phyloP scores from a whole-genome alignment of 2,797 vertebrate species.

The Crocodylus rhombifer region DNA sequence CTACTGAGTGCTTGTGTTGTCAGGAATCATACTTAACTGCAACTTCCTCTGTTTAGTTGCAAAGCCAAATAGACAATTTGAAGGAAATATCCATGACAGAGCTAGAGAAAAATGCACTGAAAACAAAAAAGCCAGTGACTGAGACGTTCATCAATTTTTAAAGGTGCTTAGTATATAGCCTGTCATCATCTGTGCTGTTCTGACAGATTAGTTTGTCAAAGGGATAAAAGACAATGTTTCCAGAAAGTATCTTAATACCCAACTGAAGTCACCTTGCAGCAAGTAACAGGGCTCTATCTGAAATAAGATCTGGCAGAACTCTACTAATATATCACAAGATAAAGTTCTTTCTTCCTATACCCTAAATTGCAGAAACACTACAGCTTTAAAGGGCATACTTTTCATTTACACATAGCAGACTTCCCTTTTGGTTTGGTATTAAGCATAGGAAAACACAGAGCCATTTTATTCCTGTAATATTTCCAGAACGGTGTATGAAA shows the following conservation, averaged over 20 bases:
- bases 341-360: constrained; percentile 43
- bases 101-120: background rate
- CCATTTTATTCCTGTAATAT: background rate
- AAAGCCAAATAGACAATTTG: background rate
- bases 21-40: background rate
- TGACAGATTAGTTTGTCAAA: constrained; percentile 44
- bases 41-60: background rate
- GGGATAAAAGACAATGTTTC: constrained; percentile 52
- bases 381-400: constrained; percentile 53
- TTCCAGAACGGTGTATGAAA: background rate
- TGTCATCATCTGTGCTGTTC: background rate
- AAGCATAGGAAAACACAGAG: constrained; percentile 6
- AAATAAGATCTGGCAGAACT: constrained; percentile 54
- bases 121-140: background rate
- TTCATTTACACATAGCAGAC: constrained; percentile 64
- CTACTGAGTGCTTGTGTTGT: background rate
- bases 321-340: constrained; percentile 48
- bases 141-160: constrained; percentile 33
- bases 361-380: constrained; percentile 33
- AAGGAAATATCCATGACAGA: background rate
- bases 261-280: constrained; percentile 15
- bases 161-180: constrained; percentile 18
- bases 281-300: constrained; percentile 45
- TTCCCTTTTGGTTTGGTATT: background rate
- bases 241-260: constrained; percentile 26